Base-by-base conservation (phyloP, 2,797 vertebrate genomes). In the Argya squamiceps region DNA sequence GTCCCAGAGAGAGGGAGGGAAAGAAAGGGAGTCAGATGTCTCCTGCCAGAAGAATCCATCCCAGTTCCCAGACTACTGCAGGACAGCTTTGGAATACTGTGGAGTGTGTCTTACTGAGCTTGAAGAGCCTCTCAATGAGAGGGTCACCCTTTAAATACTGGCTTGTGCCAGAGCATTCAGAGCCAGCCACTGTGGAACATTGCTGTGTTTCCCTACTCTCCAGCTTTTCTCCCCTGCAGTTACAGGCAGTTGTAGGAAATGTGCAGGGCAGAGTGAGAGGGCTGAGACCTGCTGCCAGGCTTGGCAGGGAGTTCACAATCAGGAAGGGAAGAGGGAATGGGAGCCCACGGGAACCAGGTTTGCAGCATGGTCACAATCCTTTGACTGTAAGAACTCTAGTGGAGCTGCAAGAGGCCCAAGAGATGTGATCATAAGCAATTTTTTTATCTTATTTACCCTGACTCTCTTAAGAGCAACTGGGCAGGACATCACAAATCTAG, bases 381-480 rank as follows among this genome's bases (percentile, higher is more conserved):
- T 44, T 0, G 0, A 15, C 50, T n/a, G 29, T 47, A 84, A 73
- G 47, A 88, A 70, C 21, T 29, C 47, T 11, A 52, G 55, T 32
- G 84, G 59, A 84, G 59, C 63, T 50, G 59, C 81, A 84, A 91
- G 59, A 16, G 55, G 39, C 77, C 73, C 53, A 62, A 76, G 74
- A 75, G 34, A 65, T 4, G 4, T 0, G 0, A 79, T 36, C 3
- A 4, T 56, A 69, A 92, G 56, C 50, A 50, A 37, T 52, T 88
- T 86, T 68, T 84, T 86, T 15, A 81, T 75, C 92, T 85, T 86
- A 84, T 92, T 89, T 71, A 81, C 12, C 32, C 37, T 47, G 43
- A 59, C 47, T 82, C 76, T 73, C 80, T 59, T 73, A 59, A 75
- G 65, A 92, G 50, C 69, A 91, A 74, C 26, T 47, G 78, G 43